phyloP scores from a whole-genome alignment of 2,113 vertebrate genomes.

The Melanostigma gelatinosum region DNA sequence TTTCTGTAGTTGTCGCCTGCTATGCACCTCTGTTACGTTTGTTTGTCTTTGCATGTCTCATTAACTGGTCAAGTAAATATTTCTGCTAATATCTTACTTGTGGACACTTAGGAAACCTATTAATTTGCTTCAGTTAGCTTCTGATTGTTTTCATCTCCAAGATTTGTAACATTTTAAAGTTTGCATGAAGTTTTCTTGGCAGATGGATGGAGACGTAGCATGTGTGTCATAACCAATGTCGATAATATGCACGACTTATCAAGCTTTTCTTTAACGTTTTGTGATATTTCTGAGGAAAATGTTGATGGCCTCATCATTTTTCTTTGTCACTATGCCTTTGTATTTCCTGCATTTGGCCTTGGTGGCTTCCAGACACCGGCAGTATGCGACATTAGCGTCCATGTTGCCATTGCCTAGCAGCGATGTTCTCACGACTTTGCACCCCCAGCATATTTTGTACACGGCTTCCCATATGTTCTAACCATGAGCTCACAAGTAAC shows the following conservation, averaged over 20 bases:
- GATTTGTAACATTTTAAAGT: neutral
- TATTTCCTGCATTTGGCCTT: neutral
- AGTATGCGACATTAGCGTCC: too few relatives aligned
- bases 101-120: neutral
- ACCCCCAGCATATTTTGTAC: too few relatives aligned
- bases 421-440: too few relatives aligned
- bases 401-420: too few relatives aligned
- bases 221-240: neutral
- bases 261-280: neutral
- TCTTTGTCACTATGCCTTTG: neutral
- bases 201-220: neutral
- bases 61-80: neutral
- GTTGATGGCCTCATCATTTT: neutral
- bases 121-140: neutral
- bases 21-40: slow-evolving; percentile 1
- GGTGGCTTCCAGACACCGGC: neutral
- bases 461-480: too few relatives aligned
- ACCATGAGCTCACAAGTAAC: too few relatives aligned
- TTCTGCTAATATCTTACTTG: neutral
- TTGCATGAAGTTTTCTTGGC: neutral
- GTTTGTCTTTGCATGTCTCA: neutral
- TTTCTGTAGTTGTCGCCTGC: slow-evolving; percentile 24
- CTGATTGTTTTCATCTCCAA: neutral
- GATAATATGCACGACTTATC: neutral
- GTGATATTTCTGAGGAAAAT: neutral